Evolutionary conservation across 2,113 vertebrate genomes (phyloP).

Genomic region (Cryptomyrus ogoouensis): DNA sequence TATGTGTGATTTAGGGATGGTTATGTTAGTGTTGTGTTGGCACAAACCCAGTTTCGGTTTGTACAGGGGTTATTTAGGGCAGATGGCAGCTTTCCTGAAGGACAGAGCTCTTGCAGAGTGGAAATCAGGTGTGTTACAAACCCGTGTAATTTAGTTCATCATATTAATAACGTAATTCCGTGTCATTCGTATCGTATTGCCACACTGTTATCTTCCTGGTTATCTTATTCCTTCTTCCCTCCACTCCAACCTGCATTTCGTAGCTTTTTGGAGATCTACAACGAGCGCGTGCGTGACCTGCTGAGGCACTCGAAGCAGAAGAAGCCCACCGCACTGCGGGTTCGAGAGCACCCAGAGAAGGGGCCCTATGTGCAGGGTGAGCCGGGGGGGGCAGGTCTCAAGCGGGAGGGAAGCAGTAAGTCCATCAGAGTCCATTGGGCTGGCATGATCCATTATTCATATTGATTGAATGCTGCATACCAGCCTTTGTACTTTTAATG

Average conservation of each 20-base stretch:
- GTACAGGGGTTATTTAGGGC: conserved; percentile 80
- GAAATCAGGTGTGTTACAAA: conserved; percentile 76
- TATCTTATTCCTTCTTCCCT: not conserved
- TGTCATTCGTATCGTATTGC: not conserved
- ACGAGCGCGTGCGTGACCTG: conserved; percentile 88
- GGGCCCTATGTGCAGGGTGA: conserved; percentile 94
- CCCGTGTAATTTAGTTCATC: not conserved
- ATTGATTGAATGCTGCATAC: not conserved
- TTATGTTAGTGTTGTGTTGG: not conserved
- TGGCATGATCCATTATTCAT: not conserved
- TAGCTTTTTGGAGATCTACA: conserved; percentile 98
- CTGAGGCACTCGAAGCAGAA: conserved; percentile 69
- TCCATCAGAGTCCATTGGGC: too few species aligned
- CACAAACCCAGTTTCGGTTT: conserved; percentile 28
- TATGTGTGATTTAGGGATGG: not conserved
- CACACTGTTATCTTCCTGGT: not conserved
- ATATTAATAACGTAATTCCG: not conserved
- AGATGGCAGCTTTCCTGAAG: conserved; percentile 61
- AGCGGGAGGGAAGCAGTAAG: not conserved
- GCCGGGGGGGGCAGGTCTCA: not conserved
- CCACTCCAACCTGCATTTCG: conserved; percentile 8
- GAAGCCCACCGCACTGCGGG: conserved; percentile 67
- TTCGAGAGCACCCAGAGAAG: conserved; percentile 77
- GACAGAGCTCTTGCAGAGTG: conserved; percentile 74
- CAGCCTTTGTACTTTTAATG: not conserved